Evolutionary conservation across 2,113 vertebrate genomes (phyloP).

Genomic region (Melozone crissalis): DNA sequence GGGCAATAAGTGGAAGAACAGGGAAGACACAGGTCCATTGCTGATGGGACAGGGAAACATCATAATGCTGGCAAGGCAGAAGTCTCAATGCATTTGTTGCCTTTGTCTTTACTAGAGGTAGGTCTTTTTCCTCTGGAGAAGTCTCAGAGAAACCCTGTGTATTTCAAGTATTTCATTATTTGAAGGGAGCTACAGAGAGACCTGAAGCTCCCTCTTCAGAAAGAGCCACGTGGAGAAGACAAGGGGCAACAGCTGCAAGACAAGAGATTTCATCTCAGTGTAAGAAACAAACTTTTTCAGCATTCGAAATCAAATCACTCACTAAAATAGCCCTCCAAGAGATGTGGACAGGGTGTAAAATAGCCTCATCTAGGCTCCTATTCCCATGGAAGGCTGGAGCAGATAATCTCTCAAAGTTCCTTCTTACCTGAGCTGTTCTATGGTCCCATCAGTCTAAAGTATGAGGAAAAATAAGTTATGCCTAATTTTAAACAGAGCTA

Average conservation of each 20-base stretch:
- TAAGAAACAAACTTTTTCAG: neutral
- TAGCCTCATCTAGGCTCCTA: neutral
- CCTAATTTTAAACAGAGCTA: neutral
- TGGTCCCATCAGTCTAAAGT: neutral
- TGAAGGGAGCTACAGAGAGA: neutral
- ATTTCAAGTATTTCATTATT: neutral
- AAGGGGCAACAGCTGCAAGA: neutral
- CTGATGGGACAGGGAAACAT: neutral
- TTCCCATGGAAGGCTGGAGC: neutral
- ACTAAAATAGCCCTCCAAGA: neutral
- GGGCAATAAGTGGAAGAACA: neutral
- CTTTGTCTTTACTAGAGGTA: neutral
- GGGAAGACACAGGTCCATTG: neutral
- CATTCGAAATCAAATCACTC: neutral
- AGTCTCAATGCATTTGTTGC: neutral
- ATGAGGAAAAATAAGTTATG: neutral
- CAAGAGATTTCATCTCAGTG: neutral
- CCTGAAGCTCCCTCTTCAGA: neutral
- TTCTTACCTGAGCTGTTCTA: neutral
- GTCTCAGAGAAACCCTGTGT: neutral
- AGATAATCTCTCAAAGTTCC: neutral
- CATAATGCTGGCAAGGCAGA: neutral
- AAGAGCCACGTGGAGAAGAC: neutral
- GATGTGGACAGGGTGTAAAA: neutral
- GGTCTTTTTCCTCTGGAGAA: neutral